phyloP scores from a whole-genome alignment of 2,888 invertebrate genomes.

The Drosophila pegasa region DNA sequence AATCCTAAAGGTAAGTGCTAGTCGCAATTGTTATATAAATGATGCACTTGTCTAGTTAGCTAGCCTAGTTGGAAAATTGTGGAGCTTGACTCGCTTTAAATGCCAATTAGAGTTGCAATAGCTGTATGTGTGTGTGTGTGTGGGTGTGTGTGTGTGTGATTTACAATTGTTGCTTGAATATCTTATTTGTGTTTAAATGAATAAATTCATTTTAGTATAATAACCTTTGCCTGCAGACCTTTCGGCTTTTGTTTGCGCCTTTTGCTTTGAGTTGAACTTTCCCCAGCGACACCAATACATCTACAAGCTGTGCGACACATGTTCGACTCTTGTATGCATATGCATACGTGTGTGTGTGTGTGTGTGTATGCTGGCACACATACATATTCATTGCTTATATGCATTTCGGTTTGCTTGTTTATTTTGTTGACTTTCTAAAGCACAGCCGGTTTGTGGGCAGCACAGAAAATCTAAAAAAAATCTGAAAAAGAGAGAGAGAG shows the following conservation, averaged over 20 bases:
- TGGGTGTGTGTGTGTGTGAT: slow-evolving; percentile 5
- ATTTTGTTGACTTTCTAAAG: slow-evolving; percentile 43
- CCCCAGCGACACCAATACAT: slow-evolving; percentile 52
- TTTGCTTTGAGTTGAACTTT: slow-evolving; percentile 64
- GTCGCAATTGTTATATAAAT: slow-evolving; percentile 28
- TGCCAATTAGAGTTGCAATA: slow-evolving; percentile 14
- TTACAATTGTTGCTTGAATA: slow-evolving; percentile 12
- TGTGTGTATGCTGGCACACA: slow-evolving; percentile 23
- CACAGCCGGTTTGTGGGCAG: slow-evolving; percentile 47
- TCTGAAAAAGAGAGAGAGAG: slow-evolving; percentile 2
- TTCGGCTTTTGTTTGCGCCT: slow-evolving; percentile 30
- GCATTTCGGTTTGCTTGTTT: slow-evolving; percentile 65
- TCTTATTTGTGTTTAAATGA: slow-evolving; percentile 44
- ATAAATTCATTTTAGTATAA: slow-evolving; percentile 51
- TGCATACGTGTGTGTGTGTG: slow-evolving; percentile 1
- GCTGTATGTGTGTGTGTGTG: slow-evolving; percentile 5
- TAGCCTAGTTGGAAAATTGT: too few relatives aligned
- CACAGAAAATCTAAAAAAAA: slow-evolving; percentile 21
- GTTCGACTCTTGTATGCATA: slow-evolving; percentile 5
- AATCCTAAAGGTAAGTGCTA: slow-evolving; percentile 59
- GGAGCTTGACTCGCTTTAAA: slow-evolving; percentile 55
- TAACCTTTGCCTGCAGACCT: slow-evolving; percentile 37
- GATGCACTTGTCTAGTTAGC: slow-evolving; percentile 3
- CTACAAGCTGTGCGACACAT: slow-evolving; percentile 16
- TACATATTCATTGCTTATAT: slow-evolving; percentile 46